Evolutionary conservation across 30 jellyfish, hydroid and myxozoan genomes (phyloP), one percentile per base, ranked within the genome.

Genomic region (Nemopilema nomurai): DNA sequence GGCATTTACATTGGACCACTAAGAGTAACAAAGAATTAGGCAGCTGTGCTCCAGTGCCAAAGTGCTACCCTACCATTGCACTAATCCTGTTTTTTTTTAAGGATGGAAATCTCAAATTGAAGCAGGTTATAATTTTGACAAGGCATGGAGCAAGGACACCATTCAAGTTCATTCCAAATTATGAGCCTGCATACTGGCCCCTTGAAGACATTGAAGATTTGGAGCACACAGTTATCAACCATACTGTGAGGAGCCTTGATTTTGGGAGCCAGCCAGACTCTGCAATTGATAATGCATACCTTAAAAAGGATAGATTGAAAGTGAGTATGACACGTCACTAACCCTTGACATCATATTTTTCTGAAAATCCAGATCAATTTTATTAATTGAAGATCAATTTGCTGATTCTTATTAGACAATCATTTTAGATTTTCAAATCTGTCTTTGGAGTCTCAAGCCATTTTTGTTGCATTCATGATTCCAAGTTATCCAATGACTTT

Each of bases 141-240:
- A 79, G 97, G 23, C 97, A 90, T 77, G 97, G 97, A 17, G 95
- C 97, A 51, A 76, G 97, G 70, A 90, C 97, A 63, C 97, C 97
- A 20, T 88, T 71, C 72, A 76, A 76, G 31, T 69, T 33, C 29
- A 84, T 90, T 27, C 97, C 97, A 8, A 82, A 82, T 62, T 27
- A 32, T 23, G 95, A 84, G 62, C 89, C 69, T 17, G 86, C 64
- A 17, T 20, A 28, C 1, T 90, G 97, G 97, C 85, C 75, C 8
- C 74, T 66, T 23, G 81, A 50, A 31, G 77, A 49, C 49, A 84
- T 20, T 0, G 51, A 18, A 16, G 93, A 84, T 4, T 52, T 84
- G 65, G 68, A 67, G 19, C 77, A 73, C 25, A 74, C 87, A 16
- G n/a, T 69, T 53, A 72, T 84, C 72, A 50, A 74, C 51, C 80